Evolutionary conservation across 1,140 invertebrate genomes (phyloP).

Genomic region (Leptopilina clavipes): DNA sequence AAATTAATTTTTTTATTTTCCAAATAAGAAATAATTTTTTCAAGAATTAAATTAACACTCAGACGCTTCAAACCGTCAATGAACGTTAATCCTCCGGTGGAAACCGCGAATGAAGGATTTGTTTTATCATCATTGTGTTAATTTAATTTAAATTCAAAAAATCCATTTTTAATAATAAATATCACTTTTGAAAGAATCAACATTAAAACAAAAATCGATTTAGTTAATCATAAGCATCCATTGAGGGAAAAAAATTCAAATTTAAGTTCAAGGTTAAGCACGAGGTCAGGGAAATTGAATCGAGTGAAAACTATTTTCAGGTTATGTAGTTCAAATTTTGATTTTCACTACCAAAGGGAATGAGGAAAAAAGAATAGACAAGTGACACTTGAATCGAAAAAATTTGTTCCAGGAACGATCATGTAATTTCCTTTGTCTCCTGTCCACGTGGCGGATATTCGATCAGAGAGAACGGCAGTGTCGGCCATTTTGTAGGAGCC

Average conservation of each 20-base stretch:
- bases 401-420: background rate
- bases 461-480: constrained; percentile 65
- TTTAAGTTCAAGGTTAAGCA: constrained; percentile 13
- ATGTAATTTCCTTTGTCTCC: constrained; percentile 49
- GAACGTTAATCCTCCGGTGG: constrained; percentile 57
- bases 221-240: background rate
- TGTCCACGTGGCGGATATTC: constrained; percentile 70
- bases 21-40: too few species aligned
- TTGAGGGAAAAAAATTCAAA: background rate
- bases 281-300: background rate
- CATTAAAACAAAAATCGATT: too few species aligned
- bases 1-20: too few species aligned
- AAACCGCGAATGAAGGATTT: constrained; percentile 64
- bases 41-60: constrained; percentile 44
- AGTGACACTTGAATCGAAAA: background rate
- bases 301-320: background rate
- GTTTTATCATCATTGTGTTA: constrained; percentile 15
- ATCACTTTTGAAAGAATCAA: too few species aligned
- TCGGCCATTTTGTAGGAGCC: constrained; percentile 72
- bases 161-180: too few species aligned
- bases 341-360: background rate
- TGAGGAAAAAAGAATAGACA: background rate
- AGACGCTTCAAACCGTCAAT: constrained; percentile 60
- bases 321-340: constrained; percentile 9
- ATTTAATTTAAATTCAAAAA: background rate